Conservation (phyloP, 2,113 vertebrate genomes). For the Danionella cerebrum region DNA sequence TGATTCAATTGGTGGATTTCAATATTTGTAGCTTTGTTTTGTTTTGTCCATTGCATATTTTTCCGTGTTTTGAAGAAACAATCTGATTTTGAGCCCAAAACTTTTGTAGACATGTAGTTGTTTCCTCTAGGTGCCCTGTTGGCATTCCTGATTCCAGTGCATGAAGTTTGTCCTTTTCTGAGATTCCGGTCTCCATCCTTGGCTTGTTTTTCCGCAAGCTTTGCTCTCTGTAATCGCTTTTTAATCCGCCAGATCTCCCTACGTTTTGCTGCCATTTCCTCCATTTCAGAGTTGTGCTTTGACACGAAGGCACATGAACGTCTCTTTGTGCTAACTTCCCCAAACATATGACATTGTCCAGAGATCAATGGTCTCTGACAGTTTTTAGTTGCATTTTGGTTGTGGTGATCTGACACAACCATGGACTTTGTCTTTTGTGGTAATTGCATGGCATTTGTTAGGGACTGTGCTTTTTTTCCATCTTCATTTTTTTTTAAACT, state of each 20-base stretch:
- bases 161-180: background rate
- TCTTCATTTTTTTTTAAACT: no score
- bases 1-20: no score
- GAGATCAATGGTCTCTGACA: constrained; percentile 23
- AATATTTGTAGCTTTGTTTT: no score
- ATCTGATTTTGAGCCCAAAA: no score
- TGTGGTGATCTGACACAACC: constrained; percentile 26
- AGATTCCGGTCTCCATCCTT: constrained; percentile 43
- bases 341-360: constrained; percentile 8
- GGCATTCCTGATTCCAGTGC: constrained; percentile 6
- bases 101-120: no score
- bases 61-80: no score
- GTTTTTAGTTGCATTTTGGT: constrained; percentile 25
- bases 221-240: constrained; percentile 68
- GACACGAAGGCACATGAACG: constrained; percentile 45
- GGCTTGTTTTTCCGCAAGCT: constrained; percentile 46
- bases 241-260: constrained; percentile 68
- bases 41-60: no score
- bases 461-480: background rate
- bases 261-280: constrained; percentile 59
- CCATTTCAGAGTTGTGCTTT: constrained; percentile 26
- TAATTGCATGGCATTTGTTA: constrained; percentile 42
- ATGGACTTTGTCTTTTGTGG: constrained; percentile 44
- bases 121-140: constrained; percentile 20
- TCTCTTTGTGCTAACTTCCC: constrained; percentile 12